Base-by-base conservation (phyloP, 2,888 invertebrate genomes). In the Halocaridina rubra region DNA sequence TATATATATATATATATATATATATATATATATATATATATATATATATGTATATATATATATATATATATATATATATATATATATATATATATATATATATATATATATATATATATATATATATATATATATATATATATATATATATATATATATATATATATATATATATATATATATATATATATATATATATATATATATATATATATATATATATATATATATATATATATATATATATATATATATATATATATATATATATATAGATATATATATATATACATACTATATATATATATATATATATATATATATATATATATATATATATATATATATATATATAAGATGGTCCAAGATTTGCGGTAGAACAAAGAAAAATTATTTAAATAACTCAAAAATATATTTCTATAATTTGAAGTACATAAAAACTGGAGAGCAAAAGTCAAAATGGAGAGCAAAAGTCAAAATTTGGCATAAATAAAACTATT, bases 61-160 rank as follows among this genome's bases (percentile, higher is more conserved):
- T 61, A 29, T 59, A 32, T 59, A 30, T 29, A 13, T 29, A 59
- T 57, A n/a, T 27, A n/a, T 57, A 27, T 57, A 27, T 76, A 29
- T 57, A 57, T 76, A n/a, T 76, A 30, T 76, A 33, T 76, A 32
- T 61, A 22, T 76, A 59, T 61, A 59, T 76, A 30, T 30, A 33
- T 76, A 32, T 76, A 22, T 77, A 61, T 77, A 27, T 61, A 61
- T 64, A 33, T 61, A 33, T 61, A 27, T 61, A 61, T 64, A 27
- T 64, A 61, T 78, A 39, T 64, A 32, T 78, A 27, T 64, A 22
- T 78, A 27, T 78, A 33, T 61, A 33, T 76, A 29, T 61, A 24
- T 76, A 59, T 59, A 24, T 59, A 59, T 76, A 22, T 30, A 59
- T 76, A 59, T 76, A 59, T n/a, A 32, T 64, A 61, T 64, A 61